Evolutionary conservation across 2,797 vertebrate species (phyloP).

Genomic region (Anguilla obscura): DNA sequence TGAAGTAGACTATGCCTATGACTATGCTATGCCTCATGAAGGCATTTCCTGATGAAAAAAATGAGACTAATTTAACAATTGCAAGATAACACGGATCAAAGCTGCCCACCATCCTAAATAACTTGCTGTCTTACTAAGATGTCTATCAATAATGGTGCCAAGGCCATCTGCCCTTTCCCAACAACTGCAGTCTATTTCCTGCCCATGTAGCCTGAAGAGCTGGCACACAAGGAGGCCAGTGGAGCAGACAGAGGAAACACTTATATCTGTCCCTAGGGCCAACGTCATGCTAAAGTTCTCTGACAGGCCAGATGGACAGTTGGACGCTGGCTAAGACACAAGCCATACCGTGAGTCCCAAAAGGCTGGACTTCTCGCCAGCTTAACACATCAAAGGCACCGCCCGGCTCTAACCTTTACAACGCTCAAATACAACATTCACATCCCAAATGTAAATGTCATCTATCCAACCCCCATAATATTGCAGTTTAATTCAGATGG

Average conservation of each 20-base stretch:
- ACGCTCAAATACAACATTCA: background rate
- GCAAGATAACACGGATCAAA: background rate
- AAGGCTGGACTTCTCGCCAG: background rate
- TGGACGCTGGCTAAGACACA: background rate
- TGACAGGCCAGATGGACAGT: background rate
- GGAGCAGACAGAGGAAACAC: background rate
- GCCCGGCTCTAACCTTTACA: background rate
- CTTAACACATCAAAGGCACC: background rate
- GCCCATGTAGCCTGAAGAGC: background rate
- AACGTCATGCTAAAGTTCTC: background rate
- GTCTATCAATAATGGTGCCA: background rate
- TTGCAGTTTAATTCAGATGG: background rate
- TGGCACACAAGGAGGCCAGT: background rate
- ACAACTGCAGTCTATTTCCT: background rate
- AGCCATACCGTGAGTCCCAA: background rate
- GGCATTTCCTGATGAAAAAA: background rate
- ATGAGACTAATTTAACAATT: background rate
- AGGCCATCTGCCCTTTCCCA: background rate
- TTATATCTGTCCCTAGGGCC: background rate
- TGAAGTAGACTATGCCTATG: background rate
- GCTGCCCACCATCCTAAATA: background rate
- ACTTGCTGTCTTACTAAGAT: background rate
- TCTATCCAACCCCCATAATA: background rate
- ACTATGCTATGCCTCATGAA: no score
- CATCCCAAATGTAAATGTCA: background rate